Conservation (phyloP, 2,113 vertebrate species). For the Campylomormyrus numenius region DNA sequence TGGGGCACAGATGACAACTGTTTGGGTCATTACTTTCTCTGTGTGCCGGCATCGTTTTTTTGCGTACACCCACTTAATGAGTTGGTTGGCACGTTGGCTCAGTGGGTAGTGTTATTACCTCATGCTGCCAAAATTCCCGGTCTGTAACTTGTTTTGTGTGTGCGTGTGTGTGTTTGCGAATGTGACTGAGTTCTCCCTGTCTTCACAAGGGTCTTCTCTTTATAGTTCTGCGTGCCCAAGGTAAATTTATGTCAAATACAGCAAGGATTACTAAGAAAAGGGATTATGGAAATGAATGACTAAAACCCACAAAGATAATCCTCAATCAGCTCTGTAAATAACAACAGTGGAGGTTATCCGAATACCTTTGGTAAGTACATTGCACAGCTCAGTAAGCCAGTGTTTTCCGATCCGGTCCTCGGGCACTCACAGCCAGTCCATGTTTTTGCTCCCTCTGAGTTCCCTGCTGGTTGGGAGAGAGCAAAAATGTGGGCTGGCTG, state of each 20-base stretch:
- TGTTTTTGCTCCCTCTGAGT: no score
- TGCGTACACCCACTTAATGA: not conserved
- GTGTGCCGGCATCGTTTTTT: not conserved
- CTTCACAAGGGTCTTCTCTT: not conserved
- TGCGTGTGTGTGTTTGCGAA: not conserved
- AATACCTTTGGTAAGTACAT: not conserved
- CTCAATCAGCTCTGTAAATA: not conserved
- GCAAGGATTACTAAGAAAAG: not conserved
- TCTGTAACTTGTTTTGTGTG: not conserved
- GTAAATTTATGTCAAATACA: not conserved
- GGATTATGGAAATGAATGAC: not conserved
- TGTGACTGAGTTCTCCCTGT: not conserved
- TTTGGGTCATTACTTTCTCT: not conserved
- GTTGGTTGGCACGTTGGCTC: not conserved
- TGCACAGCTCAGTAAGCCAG: not conserved
- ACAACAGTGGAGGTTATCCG: not conserved
- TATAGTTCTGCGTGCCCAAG: not conserved
- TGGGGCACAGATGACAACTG: constrained; percentile 5
- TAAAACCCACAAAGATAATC: not conserved
- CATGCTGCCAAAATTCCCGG: not conserved
- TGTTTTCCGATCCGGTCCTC: no score
- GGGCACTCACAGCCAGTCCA: no score
- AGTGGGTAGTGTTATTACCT: not conserved
- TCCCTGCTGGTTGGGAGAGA: no score
- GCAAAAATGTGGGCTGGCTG: no score